phyloP scores from a whole-genome alignment of 1,140 invertebrate species.

The Vanessa atalanta region DNA sequence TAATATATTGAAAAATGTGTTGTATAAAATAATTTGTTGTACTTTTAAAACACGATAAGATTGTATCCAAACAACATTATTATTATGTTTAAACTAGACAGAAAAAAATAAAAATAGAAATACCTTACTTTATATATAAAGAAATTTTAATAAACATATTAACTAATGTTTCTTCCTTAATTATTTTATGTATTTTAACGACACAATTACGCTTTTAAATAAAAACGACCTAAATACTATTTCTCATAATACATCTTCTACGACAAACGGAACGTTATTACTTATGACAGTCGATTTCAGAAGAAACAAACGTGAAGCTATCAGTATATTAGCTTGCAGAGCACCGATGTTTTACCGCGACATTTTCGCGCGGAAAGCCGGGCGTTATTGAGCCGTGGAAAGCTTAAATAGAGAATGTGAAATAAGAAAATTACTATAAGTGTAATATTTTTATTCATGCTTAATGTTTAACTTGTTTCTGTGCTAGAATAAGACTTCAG shows the following conservation, averaged over 20 bases:
- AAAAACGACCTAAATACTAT: neutral
- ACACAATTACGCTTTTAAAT: neutral
- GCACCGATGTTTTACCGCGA: slow-evolving; percentile 76
- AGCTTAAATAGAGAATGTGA: slow-evolving; percentile 67
- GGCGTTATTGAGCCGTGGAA: slow-evolving; percentile 80
- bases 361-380: slow-evolving; percentile 82
- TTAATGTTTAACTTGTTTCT: slow-evolving; percentile 42
- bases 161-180: neutral
- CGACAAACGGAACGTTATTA: slow-evolving; percentile 48
- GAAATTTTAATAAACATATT: neutral
- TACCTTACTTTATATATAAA: neutral
- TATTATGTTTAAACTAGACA: neutral
- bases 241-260: slow-evolving; percentile 11
- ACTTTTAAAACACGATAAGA: neutral
- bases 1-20: no score
- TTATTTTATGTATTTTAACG: neutral
- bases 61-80: neutral
- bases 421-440: slow-evolving; percentile 50
- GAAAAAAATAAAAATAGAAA: neutral
- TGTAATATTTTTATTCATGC: slow-evolving; percentile 52
- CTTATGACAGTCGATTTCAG: slow-evolving; percentile 68
- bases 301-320: slow-evolving; percentile 80
- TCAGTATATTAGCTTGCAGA: slow-evolving; percentile 53
- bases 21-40: neutral
- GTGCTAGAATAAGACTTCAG: slow-evolving; percentile 48